A percentile compares a stretch with the other conserved stretches of the same genome.
These are phyloP conservation scores for Butorides virescens DNA, from an alignment of 2,113 vertebrate genomes.

Conservation along the genomic window DNA sequence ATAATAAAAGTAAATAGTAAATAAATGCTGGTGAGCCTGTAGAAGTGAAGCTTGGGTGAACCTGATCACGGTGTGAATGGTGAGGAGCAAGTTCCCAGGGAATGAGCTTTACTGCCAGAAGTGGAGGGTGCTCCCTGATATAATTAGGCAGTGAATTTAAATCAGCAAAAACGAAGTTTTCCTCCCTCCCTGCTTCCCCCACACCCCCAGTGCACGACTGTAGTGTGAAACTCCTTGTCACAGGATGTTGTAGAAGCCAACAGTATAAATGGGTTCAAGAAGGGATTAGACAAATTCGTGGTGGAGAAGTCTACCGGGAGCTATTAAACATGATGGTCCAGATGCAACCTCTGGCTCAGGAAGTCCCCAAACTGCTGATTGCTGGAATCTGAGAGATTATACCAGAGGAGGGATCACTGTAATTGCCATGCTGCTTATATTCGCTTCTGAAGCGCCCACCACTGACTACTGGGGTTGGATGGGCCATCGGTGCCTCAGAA, in stretches of 20 bases:
- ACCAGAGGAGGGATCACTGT: conserved; percentile 12
- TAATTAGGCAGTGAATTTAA: not conserved
- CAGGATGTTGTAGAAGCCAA: conserved; percentile 47
- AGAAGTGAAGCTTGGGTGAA: not conserved
- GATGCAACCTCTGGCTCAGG: conserved; percentile 64
- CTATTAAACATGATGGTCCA: conserved; percentile 40
- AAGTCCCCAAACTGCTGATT: conserved; percentile 40
- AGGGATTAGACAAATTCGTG: conserved; percentile 51
- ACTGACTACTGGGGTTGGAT: not conserved
- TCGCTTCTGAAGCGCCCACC: not conserved
- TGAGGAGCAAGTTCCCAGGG: not conserved
- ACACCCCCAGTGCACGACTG: not conserved
- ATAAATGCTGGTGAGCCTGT: not conserved
- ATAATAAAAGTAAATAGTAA: too few species aligned
- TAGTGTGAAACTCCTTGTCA: conserved; percentile 34
- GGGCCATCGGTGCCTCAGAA: not conserved
- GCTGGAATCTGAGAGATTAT: conserved; percentile 46
- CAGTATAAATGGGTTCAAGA: conserved; percentile 39
- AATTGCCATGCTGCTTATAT: conserved; percentile 40
- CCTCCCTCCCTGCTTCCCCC: not conserved
- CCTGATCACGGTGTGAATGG: not conserved
- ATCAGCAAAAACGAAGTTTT: not conserved
- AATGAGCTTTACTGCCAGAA: not conserved
- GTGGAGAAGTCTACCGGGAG: conserved; percentile 17
- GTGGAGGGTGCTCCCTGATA: not conserved